Percentiles rank a stretch among this genome's conserved stretches.
Conservation (phyloP, 35 echinoderm and acorn worm genomes). For the Hemicentrotus pulcherrimus region DNA sequence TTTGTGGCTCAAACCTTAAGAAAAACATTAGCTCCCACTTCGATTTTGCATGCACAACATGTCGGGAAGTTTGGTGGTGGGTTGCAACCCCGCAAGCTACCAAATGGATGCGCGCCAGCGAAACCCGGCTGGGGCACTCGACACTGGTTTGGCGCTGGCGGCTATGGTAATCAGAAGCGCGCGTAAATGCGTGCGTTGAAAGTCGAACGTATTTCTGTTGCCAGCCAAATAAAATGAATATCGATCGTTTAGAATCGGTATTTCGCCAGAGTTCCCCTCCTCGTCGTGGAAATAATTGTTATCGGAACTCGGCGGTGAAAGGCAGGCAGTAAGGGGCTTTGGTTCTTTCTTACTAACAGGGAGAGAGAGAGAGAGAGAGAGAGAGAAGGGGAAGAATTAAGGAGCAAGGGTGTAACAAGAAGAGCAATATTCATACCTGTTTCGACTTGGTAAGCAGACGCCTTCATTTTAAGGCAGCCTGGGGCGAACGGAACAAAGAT, state of each 20-base stretch:
- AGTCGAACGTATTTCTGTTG: conserved; percentile 52
- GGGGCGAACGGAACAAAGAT: conserved; percentile 19
- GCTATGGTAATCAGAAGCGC: conserved; percentile 29
- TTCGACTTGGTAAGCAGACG: conserved; percentile 17
- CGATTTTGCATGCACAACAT: conserved; percentile 51
- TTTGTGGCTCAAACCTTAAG: neutral
- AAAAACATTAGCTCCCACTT: conserved; percentile 44
- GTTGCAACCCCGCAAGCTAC: conserved; percentile 41
- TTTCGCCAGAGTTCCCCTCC: conserved; percentile 53
- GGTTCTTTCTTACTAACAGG: neutral
- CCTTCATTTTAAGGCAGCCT: conserved; percentile 28
- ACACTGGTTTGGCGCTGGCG: conserved; percentile 37
- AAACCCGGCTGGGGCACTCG: conserved; percentile 26
- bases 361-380: neutral
- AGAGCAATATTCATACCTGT: conserved; percentile 50
- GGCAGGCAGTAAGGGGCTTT: neutral
- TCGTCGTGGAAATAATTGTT: conserved; percentile 50
- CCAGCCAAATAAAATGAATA: conserved; percentile 54
- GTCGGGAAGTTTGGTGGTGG: conserved; percentile 37
- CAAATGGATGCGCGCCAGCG: neutral
- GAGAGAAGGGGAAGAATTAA: neutral
- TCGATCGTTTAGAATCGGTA: conserved; percentile 49
- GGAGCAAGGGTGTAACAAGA: conserved; percentile 19
- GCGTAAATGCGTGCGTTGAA: conserved; percentile 48
- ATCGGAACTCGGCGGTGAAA: conserved; percentile 32